phyloP scores from a whole-genome alignment of 2,888 invertebrate genomes.

The Epistrophe grossulariae region DNA sequence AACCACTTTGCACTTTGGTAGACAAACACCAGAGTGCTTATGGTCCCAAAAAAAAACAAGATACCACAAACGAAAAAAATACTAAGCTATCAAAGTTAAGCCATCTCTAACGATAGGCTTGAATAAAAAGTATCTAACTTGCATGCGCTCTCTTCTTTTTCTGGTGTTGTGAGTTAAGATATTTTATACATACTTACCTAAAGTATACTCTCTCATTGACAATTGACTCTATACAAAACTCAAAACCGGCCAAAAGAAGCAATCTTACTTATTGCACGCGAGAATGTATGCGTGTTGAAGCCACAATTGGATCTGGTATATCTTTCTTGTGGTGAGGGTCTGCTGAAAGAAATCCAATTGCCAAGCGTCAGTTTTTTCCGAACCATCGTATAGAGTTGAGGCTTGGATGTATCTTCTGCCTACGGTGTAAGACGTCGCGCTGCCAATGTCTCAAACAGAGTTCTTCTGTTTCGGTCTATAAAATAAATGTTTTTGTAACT shows the following conservation, averaged over 20 bases:
- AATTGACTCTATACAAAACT: slow-evolving; percentile 32
- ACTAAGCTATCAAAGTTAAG: slow-evolving; percentile 43
- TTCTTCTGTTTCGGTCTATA: slow-evolving; percentile 31
- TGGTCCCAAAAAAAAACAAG: slow-evolving; percentile 23
- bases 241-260: slow-evolving; percentile 68
- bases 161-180: neutral
- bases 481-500: slow-evolving; percentile 36
- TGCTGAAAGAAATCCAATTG: slow-evolving; percentile 68
- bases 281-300: slow-evolving; percentile 39
- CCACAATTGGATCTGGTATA: slow-evolving; percentile 25
- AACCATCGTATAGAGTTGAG: slow-evolving; percentile 58
- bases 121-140: slow-evolving; percentile 27
- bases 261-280: neutral
- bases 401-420: slow-evolving; percentile 27
- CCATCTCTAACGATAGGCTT: slow-evolving; percentile 40
- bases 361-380: slow-evolving; percentile 70
- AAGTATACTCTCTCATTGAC: slow-evolving; percentile 55
- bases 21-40: slow-evolving; percentile 28
- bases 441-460: neutral
- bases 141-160: slow-evolving; percentile 45
- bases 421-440: slow-evolving; percentile 6
- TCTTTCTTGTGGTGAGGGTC: slow-evolving; percentile 51
- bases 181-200: neutral
- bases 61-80: slow-evolving; percentile 21
- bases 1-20: slow-evolving; percentile 57